phyloP scores from a whole-genome alignment of 2,888 invertebrate species.

The Schizotus pectinicornis region DNA sequence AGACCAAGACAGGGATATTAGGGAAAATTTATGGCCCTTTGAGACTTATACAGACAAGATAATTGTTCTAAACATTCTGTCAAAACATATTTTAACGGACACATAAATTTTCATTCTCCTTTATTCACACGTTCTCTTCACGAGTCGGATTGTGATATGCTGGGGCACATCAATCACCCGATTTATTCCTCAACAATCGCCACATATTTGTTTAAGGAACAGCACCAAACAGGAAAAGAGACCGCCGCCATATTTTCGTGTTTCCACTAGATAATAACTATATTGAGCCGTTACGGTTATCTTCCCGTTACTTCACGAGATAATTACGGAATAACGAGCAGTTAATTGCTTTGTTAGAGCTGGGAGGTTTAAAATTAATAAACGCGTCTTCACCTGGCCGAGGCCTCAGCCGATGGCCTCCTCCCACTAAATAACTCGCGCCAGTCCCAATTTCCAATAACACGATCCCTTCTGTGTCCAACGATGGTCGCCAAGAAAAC shows the following conservation, averaged over 20 bases:
- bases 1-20: constrained; percentile 24
- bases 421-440: no score
- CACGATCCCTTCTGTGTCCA: no score
- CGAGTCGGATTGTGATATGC: no score
- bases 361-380: no score
- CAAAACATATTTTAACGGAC: constrained; percentile 26
- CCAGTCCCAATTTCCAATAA: no score
- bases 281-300: constrained; percentile 18
- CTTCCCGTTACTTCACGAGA: constrained; percentile 22
- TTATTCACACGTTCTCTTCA: constrained; percentile 7
- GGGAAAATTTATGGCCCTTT: constrained; percentile 25
- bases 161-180: not conserved
- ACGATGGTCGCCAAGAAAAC: no score
- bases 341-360: no score
- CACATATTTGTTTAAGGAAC: constrained; percentile 1
- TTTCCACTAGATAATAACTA: no score
- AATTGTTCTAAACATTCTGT: constrained; percentile 31
- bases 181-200: constrained; percentile 1
- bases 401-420: no score
- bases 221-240: not conserved
- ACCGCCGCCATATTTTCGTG: no score
- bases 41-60: constrained; percentile 25
- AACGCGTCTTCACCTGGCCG: no score
- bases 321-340: constrained; percentile 14
- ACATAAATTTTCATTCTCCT: constrained; percentile 23